Evolutionary conservation across 2,888 invertebrate species (phyloP), one percentile per base, ranked within the genome.

Genomic region (Heliconius ismenius): DNA sequence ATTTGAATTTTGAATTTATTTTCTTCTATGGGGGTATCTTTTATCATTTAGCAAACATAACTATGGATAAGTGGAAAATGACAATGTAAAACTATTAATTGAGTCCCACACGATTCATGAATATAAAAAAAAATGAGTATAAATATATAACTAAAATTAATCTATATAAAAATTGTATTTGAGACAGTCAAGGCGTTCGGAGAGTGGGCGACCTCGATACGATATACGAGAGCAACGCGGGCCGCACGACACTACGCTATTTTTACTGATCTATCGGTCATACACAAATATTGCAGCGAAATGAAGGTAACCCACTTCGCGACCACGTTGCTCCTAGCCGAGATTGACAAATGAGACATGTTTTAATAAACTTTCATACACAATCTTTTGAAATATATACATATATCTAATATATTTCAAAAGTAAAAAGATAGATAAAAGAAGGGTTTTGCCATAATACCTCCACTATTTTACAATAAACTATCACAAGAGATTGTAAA

Each of bases 171-270:
- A 62, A 32, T n/a, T 36, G 36, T 63, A 62, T 39, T 73, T 63
- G 21, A 74, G 74, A 36, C 49, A 74, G 73, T 69, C 49, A 68
- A 69, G 62, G 62, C 28, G 2, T 49, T 60, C 76, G 82, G 77
- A 76, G 81, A 82, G 79, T 78, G 79, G 83, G 76, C 83, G 84
- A 83, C 84, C 84, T 84, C 83, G 82, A 81, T 82, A 73, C 80
- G 70, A 63, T 78, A 79, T 24, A 24, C 24, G 67, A 67, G 39
- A 67, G 39, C 62, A 49, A 69, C 67, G 63, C 69, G 49, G 49
- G 54, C 28, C 63, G 54, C 54, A 49, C 64, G 69, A 24, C 76
- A 36, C 49, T 26, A 36, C 24, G 68, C 60, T 73, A 68, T 62
- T 73, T 76, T 73, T 67, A 73, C 62, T 68, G 28, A 24, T 65